Evolutionary conservation across 92 coral and sea anemone species (phyloP), one percentile per base, ranked within the genome.

Genomic region (Palythoa grandiflora): DNA sequence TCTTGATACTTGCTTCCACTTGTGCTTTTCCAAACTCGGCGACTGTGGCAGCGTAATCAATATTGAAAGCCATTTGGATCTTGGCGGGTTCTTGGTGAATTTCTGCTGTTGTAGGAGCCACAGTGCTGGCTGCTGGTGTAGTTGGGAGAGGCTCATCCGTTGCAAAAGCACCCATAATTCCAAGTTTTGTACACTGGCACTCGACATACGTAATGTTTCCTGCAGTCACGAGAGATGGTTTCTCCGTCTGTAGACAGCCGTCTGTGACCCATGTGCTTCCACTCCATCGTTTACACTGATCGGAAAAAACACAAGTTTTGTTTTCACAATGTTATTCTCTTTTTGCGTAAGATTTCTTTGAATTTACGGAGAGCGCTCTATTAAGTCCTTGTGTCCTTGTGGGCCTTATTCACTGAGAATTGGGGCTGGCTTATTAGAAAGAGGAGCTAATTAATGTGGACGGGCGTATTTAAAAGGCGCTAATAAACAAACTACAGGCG

Each of bases 241-340:
- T 75, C 12, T 47, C 75, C 65, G 86, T 81, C 61, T 91, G 87
- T 20, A 80, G 71, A 55, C 94, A 92, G 71, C 94, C 94, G 20
- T 75, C 88, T 37, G 79, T 71, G 9, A 85, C 51, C 94, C 94
- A 92, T 16, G 38, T 52, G 50, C 77, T 44, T 40, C 15, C 47
- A 48, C 61, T 75, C 94, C 94, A 92, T 9, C 91, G 88, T 48
- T 89, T 92, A 84, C 94, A 92, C 94, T 90, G 20, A 68, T 6
- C 19, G 21, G 44, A 59, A 68, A 63, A 68, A 38, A 10, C 35
- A 9, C 72, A 20, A 15, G 2, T 15, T 37, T 15, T 13, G 76
- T 28, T 39, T 14, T 10, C 72, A 36, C 9, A 1, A 38, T 15
- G 13, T 3, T 8, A 44, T 44, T 44, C 50, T 44, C 5, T 44